Evolutionary conservation across 1,140 invertebrate species (phyloP), one percentile per base, ranked within the genome.

Genomic region (Spodoptera litura): DNA sequence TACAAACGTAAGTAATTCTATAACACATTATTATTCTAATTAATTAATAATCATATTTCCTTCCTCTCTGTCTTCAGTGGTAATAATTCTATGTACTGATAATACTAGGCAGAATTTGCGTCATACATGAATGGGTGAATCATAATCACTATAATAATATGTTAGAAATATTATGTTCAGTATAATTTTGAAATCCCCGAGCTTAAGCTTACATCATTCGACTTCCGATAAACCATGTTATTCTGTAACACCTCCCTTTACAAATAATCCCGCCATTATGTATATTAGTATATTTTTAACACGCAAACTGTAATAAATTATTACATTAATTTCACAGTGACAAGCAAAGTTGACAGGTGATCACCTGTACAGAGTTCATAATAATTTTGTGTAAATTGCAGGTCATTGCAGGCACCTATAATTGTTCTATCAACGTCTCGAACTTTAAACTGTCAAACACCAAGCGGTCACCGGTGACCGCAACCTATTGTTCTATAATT

Each of bases 91-190:
- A 44, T 6, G 38, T 44, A 31, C 13, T 13, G 12, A 53, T 12
- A 52, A 27, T 12, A 52, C 13, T 27, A 31, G 11, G 12, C 1
- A 27, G 20, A 52, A 68, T 31, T 68, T 51, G 49, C 64, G 64
- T 52, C 64, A 68, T 51, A 27, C 12, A 68, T 68, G 64, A 68
- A 68, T 68, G 64, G 31, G 25, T 68, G 64, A 68, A 4, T 52
- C 64, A 68, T n/a, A 4, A 52, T 25, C 31, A 27, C 61, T 44
- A 38, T n/a, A n/a, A n/a, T n/a, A n/a, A n/a, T 38, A 15, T 62
- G 35, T 13, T 12, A 20, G 2, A 3, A 13, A 25, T 61, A 62
- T 4, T n/a, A 12, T 38, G 0, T 1, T 8, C 3, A 6, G 5
- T 15, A 15, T n/a, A 38, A n/a, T 15, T 31, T 44, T 62, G 38